Evolutionary conservation across 2,888 invertebrate genomes (phyloP).

Genomic region (Paralinhomoeus sp.): DNA sequence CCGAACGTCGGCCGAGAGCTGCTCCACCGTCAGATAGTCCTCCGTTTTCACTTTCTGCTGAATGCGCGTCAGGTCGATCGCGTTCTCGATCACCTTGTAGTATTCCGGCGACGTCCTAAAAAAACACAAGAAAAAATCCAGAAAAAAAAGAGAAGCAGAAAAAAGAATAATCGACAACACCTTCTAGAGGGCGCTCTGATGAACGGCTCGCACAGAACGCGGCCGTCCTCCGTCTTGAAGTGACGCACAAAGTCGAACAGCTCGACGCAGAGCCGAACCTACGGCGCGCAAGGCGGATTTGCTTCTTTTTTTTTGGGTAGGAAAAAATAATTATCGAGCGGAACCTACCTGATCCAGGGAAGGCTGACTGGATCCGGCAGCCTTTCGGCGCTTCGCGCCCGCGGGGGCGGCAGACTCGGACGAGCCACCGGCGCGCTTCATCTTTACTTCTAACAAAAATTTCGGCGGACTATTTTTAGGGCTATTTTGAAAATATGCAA

Average conservation of each 20-base stretch:
- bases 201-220: conserved; percentile 69
- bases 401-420: too few species aligned
- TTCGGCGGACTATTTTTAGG: too few species aligned
- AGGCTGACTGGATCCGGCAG: too few species aligned
- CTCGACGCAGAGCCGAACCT: conserved; percentile 41
- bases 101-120: conserved; percentile 30
- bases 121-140: neutral
- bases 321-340: too few species aligned
- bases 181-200: conserved; percentile 78
- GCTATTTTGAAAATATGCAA: too few species aligned
- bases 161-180: too few species aligned
- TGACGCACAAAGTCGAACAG: conserved; percentile 71
- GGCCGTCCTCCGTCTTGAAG: conserved; percentile 72
- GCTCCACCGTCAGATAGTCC: conserved; percentile 75
- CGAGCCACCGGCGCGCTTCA: too few species aligned
- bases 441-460: too few species aligned
- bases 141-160: conserved; percentile 26
- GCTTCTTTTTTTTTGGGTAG: too few species aligned
- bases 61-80: conserved; percentile 78
- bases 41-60: conserved; percentile 92
- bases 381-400: too few species aligned
- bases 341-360: too few species aligned
- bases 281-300: too few species aligned
- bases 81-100: conserved; percentile 55
- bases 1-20: conserved; percentile 66